Evolutionary conservation across 2,797 vertebrate genomes (phyloP).

Genomic region (Tokudaia muenninki): DNA sequence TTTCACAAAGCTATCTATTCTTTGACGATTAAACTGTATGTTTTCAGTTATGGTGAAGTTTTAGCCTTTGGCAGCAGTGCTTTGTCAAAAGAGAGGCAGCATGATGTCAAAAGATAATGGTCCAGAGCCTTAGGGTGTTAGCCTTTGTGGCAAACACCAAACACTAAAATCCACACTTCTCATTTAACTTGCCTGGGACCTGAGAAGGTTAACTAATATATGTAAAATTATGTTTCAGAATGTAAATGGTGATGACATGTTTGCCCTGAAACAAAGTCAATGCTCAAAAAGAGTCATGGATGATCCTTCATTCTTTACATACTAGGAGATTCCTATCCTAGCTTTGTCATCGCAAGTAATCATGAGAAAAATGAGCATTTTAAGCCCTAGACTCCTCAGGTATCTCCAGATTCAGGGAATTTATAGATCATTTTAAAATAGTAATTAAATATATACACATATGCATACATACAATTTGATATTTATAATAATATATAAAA

Average conservation of each 20-base stretch:
- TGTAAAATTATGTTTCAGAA: neutral
- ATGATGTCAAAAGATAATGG: neutral
- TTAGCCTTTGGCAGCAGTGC: neutral
- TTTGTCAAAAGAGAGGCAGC: neutral
- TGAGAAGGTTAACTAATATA: neutral
- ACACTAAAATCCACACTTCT: neutral
- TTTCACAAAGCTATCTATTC: neutral
- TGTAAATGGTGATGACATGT: neutral
- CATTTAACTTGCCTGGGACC: neutral
- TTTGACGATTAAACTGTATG: neutral
- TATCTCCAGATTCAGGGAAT: neutral
- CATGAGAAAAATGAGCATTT: neutral
- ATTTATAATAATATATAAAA: too few relatives aligned
- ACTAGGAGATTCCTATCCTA: fast-evolving
- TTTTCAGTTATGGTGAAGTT: neutral
- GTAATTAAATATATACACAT: neutral
- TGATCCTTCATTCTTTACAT: neutral
- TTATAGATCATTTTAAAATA: neutral
- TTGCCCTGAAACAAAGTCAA: neutral
- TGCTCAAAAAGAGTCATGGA: neutral
- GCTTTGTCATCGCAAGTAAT: fast-evolving
- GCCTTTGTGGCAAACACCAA: neutral
- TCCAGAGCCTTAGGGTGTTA: neutral
- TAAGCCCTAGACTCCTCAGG: neutral
- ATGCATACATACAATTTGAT: too few relatives aligned